phyloP scores from a whole-genome alignment of 2,888 invertebrate species.

The Octonoba sinensis region DNA sequence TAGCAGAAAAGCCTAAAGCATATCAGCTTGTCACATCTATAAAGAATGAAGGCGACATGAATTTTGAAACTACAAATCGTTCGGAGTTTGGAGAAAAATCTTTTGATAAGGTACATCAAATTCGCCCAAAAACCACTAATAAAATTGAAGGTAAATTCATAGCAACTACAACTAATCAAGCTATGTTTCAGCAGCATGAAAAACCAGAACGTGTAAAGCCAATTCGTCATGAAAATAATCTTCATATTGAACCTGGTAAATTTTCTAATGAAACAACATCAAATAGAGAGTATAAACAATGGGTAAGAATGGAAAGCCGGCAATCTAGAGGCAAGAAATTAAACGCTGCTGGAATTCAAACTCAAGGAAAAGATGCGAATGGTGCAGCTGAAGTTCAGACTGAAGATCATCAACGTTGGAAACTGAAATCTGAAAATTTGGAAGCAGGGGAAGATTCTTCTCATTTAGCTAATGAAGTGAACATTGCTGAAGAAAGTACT shows the following conservation, averaged over 20 bases:
- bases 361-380: neutral
- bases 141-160: slow-evolving; percentile 57
- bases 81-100: slow-evolving; percentile 36
- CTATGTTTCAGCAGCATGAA: slow-evolving; percentile 37
- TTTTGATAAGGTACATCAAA: slow-evolving; percentile 34
- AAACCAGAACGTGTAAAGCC: slow-evolving; percentile 35
- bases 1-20: slow-evolving; percentile 26
- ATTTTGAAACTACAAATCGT: slow-evolving; percentile 61
- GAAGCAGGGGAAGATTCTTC: neutral
- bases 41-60: slow-evolving; percentile 65
- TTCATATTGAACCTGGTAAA: slow-evolving; percentile 43
- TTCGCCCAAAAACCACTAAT: slow-evolving; percentile 45
- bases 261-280: slow-evolving; percentile 54
- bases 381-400: neutral
- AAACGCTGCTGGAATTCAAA: slow-evolving; percentile 37
- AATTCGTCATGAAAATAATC: slow-evolving; percentile 45
- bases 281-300: slow-evolving; percentile 54
- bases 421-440: neutral
- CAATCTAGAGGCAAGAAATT: slow-evolving; percentile 50
- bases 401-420: slow-evolving; percentile 13
- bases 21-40: slow-evolving; percentile 27
- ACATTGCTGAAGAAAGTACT: no score
- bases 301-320: slow-evolving; percentile 50
- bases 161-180: slow-evolving; percentile 50
- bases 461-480: no score